phyloP scores from a whole-genome alignment of 92 coral and sea anemone genomes.

The Parazoanthus darwini region DNA sequence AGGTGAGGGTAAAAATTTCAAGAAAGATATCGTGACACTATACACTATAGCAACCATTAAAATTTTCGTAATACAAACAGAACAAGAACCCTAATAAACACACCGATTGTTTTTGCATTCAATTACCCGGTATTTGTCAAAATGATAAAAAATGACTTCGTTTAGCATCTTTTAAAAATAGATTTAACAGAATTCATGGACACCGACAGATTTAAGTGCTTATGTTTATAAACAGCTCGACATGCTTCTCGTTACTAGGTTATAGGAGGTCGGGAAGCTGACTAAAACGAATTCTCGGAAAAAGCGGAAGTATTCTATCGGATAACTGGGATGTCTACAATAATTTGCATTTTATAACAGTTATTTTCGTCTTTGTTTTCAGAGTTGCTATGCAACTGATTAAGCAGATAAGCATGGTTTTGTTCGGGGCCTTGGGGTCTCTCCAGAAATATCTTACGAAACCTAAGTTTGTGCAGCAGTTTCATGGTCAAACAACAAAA shows the following conservation, averaged over 20 bases:
- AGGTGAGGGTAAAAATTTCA: too few relatives aligned
- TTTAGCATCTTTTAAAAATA: background rate
- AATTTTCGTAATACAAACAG: too few relatives aligned
- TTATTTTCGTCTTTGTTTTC: background rate
- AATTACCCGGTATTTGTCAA: too few relatives aligned
- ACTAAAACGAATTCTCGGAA: background rate
- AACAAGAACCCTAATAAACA: background rate
- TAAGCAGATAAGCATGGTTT: background rate
- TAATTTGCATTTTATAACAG: background rate
- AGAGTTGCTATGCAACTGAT: background rate
- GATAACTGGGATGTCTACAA: background rate
- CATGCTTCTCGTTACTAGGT: background rate
- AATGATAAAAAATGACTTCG: background rate
- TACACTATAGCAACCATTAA: background rate
- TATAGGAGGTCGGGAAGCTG: background rate
- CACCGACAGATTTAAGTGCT: background rate
- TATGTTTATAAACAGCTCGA: background rate
- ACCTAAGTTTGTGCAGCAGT: background rate
- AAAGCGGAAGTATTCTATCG: background rate
- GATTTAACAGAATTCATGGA: background rate
- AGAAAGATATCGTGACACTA: background rate
- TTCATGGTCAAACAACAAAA: background rate
- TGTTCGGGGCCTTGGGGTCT: too few relatives aligned
- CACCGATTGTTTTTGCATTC: background rate
- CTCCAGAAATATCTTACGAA: background rate